phyloP scores from a whole-genome alignment of 2,888 invertebrate species.

The Acanthococcus lagerstroemiae region DNA sequence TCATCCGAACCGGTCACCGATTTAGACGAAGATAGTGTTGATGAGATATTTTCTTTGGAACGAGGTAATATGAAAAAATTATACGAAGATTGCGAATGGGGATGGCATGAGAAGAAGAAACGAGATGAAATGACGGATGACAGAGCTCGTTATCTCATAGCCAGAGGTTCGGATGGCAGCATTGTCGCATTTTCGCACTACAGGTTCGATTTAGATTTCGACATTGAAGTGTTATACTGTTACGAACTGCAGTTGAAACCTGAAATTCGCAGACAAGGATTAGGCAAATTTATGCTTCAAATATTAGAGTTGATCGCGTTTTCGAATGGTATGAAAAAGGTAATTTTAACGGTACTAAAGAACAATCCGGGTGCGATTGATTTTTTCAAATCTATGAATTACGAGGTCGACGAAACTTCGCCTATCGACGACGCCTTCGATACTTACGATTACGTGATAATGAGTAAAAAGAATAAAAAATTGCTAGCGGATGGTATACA shows the following conservation, averaged over 20 bases:
- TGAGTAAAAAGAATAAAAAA: conserved; percentile 25
- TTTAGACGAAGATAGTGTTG: conserved; percentile 34
- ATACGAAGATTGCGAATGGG: conserved; percentile 70
- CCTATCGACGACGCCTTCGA: conserved; percentile 20
- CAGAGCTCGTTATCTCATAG: conserved; percentile 62
- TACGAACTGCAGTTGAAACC: conserved; percentile 79
- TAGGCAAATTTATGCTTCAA: conserved; percentile 72
- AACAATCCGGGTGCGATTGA: conserved; percentile 59
- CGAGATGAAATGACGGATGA: conserved; percentile 62
- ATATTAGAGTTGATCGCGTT: conserved; percentile 65
- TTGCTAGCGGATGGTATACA: too few species aligned
- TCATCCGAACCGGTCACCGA: conserved; percentile 13
- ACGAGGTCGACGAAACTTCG: conserved; percentile 21
- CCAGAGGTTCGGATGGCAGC: conserved; percentile 44
- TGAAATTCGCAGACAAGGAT: conserved; percentile 59
- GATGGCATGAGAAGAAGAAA: conserved; percentile 67
- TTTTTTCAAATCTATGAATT: conserved; percentile 47
- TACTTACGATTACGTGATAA: conserved; percentile 9
- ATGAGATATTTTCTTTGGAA: conserved; percentile 65
- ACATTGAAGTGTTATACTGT: conserved; percentile 65
- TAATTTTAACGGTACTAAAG: conserved; percentile 71
- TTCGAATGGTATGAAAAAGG: conserved; percentile 64
- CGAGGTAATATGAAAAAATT: conserved; percentile 67
- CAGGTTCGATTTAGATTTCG: conserved; percentile 72
- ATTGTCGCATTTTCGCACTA: conserved; percentile 70